phyloP scores from a whole-genome alignment of 2,888 invertebrate species.

The Rhaphigaster nebulosa region DNA sequence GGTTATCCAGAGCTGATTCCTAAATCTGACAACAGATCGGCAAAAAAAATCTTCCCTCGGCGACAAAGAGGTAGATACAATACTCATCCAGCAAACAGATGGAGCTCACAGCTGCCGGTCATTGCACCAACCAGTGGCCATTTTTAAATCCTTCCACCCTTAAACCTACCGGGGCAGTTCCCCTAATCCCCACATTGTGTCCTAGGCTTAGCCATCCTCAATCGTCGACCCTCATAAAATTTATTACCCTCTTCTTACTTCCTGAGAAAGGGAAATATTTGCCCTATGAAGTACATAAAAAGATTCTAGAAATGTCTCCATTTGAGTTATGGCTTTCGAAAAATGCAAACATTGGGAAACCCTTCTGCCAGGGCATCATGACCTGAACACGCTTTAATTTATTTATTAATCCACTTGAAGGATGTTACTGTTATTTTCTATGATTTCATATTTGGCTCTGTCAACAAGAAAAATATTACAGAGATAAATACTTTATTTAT shows the following conservation, averaged over 20 bases:
- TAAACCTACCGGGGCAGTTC: not conserved
- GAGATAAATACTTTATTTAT: no score
- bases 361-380: not conserved
- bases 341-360: not conserved
- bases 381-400: not conserved
- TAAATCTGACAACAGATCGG: not conserved
- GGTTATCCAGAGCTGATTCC: not conserved
- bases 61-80: conserved; percentile 7
- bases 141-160: conserved; percentile 22
- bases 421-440: no score
- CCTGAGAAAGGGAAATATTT: conserved; percentile 9
- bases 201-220: not conserved
- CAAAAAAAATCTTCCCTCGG: not conserved
- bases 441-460: no score
- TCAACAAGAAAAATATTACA: no score
- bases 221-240: not conserved
- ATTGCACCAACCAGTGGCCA: conserved; percentile 17
- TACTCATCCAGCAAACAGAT: not conserved
- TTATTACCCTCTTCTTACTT: conserved; percentile 12
- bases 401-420: not conserved
- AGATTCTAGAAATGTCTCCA: not conserved
- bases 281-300: not conserved
- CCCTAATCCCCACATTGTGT: not conserved
- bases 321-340: not conserved
- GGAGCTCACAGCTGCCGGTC: not conserved